These are phyloP conservation scores for Ditylenchus dipsaci DNA, from an alignment of 1,140 invertebrate species.

Conservation along the genomic window DNA sequence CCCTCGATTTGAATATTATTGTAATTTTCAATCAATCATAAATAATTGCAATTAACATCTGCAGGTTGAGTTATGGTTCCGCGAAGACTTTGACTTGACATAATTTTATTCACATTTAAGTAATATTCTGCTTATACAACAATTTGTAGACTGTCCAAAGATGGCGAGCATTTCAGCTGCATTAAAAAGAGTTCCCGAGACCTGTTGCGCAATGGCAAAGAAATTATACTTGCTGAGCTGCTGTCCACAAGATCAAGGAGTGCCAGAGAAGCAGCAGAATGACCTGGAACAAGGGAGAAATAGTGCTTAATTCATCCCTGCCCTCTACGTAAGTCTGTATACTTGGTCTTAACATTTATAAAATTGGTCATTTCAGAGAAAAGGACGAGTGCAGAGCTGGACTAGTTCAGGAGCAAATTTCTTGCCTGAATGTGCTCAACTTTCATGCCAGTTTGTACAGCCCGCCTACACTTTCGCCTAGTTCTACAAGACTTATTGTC, in stretches of 20 bases:
- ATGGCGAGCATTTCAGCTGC: constrained; percentile 29
- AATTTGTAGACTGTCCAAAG: constrained; percentile 35
- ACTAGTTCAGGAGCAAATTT: constrained; percentile 47
- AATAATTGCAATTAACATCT: too few species aligned
- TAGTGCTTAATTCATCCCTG: constrained; percentile 8
- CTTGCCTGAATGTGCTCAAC: constrained; percentile 40
- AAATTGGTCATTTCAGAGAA: constrained; percentile 43
- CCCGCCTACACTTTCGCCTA: constrained; percentile 41
- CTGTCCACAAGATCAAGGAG: constrained; percentile 33
- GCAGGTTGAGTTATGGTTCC: neutral
- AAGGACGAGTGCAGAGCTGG: constrained; percentile 46
- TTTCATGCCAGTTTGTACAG: constrained; percentile 48
- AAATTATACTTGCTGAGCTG: constrained; percentile 37
- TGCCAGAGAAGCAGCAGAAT: constrained; percentile 34
- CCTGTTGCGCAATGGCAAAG: constrained; percentile 42
- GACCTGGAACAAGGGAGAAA: constrained; percentile 34
- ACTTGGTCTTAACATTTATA: too few species aligned
- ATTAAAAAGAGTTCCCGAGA: constrained; percentile 44
- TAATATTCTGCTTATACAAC: too few species aligned
- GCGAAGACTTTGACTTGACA: neutral
- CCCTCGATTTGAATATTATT: too few species aligned
- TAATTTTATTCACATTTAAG: neutral
- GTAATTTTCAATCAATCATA: too few species aligned
- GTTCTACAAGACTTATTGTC: constrained; percentile 42
- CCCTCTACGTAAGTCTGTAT: constrained; percentile 8